These are phyloP conservation scores for Melinaea marsaeus DNA, from an alignment of 2,888 invertebrate genomes.

Conservation along the genomic window DNA sequence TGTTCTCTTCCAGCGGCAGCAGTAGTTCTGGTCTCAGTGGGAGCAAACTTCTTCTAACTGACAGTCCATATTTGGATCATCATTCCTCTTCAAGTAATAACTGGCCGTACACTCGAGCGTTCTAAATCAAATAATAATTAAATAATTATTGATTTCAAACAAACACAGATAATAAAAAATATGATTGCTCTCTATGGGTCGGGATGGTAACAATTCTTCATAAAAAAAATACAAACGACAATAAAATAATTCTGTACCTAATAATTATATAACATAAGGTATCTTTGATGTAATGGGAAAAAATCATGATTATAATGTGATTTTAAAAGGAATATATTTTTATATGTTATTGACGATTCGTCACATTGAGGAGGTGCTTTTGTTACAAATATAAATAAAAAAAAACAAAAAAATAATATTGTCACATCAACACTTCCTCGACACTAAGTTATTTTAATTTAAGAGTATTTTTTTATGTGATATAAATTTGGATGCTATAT, in stretches of 20 bases:
- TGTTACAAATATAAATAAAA: constrained; percentile 28
- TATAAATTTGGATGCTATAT: constrained; percentile 5
- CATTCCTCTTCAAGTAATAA: constrained; percentile 74
- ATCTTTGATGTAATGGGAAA: too few species aligned
- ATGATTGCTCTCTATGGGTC: too few species aligned
- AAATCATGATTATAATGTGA: constrained; percentile 10
- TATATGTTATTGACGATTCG: constrained; percentile 32
- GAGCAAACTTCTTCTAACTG: constrained; percentile 78
- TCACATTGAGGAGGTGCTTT: constrained; percentile 65
- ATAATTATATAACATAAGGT: too few species aligned
- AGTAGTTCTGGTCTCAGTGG: constrained; percentile 79
- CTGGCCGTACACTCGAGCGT: constrained; percentile 74
- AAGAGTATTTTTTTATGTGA: constrained; percentile 11
- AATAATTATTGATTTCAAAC: neutral
- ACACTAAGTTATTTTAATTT: constrained; percentile 34
- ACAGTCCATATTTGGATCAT: constrained; percentile 79
- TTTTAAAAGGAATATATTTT: too few species aligned
- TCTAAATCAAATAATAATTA: constrained; percentile 18
- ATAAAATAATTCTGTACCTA: too few species aligned
- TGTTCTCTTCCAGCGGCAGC: constrained; percentile 79
- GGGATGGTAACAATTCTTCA: too few species aligned
- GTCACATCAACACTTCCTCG: constrained; percentile 67
- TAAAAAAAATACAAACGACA: too few species aligned
- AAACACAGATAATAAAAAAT: neutral
- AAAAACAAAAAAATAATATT: constrained; percentile 8